Evolutionary conservation across 2,888 invertebrate species (phyloP), one percentile per base, ranked within the genome.

Genomic region (Hesperia comma): DNA sequence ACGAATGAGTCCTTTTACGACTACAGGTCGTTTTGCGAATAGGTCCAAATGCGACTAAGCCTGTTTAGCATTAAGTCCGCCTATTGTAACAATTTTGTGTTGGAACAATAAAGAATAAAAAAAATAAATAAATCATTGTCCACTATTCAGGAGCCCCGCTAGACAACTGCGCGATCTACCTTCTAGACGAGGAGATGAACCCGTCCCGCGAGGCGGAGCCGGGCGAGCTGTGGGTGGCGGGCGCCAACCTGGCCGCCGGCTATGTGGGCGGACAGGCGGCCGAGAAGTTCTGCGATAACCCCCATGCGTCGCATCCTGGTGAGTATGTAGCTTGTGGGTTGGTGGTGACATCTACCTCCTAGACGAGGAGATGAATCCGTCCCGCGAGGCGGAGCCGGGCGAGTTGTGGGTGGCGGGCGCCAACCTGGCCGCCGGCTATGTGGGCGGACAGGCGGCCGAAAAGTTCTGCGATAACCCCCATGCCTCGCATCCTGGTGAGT

Each of bases 151-250:
- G 97, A 32, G 83, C 93, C 21, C 97, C 97, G 0, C 83, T 98
- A 0, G 95, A 96, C 81, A 98, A 98, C 83, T 96, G 96, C 26
- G 94, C 95, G 1, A 93, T 98, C 1, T 98, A 97, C 81, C 88
- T 98, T 0, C 89, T 98, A 66, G 96, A 97, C 79, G 92, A 95
- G 21, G 95, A 96, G 70, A 94, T 96, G 88, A 93, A 95, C 41
- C 95, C 96, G 0, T 95, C 97, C 0, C 94, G 95, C 14, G 94
- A 94, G 56, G 96, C 96, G 0, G 95, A 95, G 71, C 94, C 96
- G 5, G 98, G 98, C 0, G 97, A 98, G 84, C 90, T 98, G 49
- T 96, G 95, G 88, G 96, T 97, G 0, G 94, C 97, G 0, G 98
- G 98, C 0, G 85, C 93, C 54, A 98, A 97, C 85, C 88, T 98